phyloP scores from a whole-genome alignment of 1,140 invertebrate genomes.

The Drosophila asahinai region DNA sequence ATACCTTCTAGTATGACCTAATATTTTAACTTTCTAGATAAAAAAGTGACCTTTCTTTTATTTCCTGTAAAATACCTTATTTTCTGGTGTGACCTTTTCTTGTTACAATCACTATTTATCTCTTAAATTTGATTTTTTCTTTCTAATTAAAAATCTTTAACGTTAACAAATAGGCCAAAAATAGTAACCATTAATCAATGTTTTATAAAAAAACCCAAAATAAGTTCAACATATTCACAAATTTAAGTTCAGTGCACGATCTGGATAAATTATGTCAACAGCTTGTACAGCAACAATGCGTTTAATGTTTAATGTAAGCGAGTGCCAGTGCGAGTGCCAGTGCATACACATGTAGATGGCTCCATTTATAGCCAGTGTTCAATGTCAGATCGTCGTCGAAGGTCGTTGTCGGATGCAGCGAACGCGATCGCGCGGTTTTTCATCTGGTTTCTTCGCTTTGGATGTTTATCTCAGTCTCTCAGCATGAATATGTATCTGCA shows the following conservation, averaged over 20 bases:
- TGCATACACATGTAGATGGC: conserved; percentile 24
- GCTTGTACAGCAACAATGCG: conserved; percentile 26
- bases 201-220: too few relatives aligned
- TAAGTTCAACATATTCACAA: not conserved
- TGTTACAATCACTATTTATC: too few relatives aligned
- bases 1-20: too few relatives aligned
- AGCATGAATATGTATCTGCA: conserved; percentile 40
- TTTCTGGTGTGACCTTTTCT: too few relatives aligned
- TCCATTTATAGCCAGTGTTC: conserved; percentile 60
- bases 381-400: conserved; percentile 73
- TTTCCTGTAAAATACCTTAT: too few relatives aligned
- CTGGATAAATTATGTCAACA: conserved; percentile 41
- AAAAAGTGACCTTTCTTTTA: too few relatives aligned
- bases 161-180: too few relatives aligned
- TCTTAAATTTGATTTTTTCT: too few relatives aligned
- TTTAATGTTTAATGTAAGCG: conserved; percentile 15
- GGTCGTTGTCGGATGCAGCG: conserved; percentile 57
- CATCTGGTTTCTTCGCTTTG: conserved; percentile 50
- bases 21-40: too few relatives aligned
- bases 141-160: too few relatives aligned
- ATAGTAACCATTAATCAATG: too few relatives aligned
- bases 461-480: conserved; percentile 54
- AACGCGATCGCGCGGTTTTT: conserved; percentile 33
- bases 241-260: conserved; percentile 10
- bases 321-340: conserved; percentile 7